phyloP scores from a whole-genome alignment of 2,797 vertebrate species.

The Pangasius larnaudii region DNA sequence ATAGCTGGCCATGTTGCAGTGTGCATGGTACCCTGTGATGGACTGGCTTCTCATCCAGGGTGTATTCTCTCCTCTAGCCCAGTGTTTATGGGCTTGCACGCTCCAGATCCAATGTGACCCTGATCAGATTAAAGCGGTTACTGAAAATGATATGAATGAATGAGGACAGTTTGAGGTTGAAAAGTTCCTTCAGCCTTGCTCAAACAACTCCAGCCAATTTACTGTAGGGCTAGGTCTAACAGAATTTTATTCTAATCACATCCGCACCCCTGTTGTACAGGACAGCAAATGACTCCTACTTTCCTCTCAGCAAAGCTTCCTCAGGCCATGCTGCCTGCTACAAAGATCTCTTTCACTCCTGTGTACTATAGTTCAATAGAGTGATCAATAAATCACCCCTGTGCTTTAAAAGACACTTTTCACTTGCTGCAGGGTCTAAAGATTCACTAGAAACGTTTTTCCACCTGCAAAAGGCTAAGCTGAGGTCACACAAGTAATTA shows the following conservation, averaged over 20 bases:
- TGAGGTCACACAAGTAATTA: slow-evolving; percentile 59
- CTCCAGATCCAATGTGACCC: not conserved
- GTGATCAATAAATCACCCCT: slow-evolving; percentile 42
- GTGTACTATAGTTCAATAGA: slow-evolving; percentile 35
- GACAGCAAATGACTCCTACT: slow-evolving; percentile 3
- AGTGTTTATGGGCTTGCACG: not conserved
- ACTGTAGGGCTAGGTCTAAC: not conserved
- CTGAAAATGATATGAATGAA: not conserved
- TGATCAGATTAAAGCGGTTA: not conserved
- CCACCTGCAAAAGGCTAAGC: slow-evolving; percentile 39
- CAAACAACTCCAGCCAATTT: not conserved
- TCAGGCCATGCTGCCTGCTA: not conserved
- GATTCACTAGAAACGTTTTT: slow-evolving; percentile 1
- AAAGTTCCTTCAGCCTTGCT: not conserved
- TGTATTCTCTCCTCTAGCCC: not conserved
- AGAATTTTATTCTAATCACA: not conserved
- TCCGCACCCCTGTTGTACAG: not conserved
- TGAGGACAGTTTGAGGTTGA: not conserved
- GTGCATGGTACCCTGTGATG: not conserved
- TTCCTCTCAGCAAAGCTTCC: not conserved
- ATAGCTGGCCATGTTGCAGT: not conserved
- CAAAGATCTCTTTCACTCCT: slow-evolving; percentile 16
- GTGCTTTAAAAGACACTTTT: slow-evolving; percentile 37
- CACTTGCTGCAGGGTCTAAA: slow-evolving; percentile 11
- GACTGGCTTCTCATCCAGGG: not conserved